A percentile compares a stretch with the other conserved stretches of the same genome.
Conservation (phyloP, 2,888 invertebrate species). For the Pammene aurita region DNA sequence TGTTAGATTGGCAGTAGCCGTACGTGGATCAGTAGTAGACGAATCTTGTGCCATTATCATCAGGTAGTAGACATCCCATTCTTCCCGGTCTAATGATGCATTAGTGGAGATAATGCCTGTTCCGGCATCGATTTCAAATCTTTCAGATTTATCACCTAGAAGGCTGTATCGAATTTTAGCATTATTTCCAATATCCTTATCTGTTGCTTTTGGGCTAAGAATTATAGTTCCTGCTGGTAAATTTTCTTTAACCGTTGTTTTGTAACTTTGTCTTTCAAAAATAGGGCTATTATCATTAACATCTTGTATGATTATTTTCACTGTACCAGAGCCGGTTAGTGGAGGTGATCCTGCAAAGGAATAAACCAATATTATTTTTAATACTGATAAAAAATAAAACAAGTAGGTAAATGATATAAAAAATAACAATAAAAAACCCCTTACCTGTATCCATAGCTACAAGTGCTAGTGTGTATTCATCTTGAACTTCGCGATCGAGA, state of each 20-base stretch:
- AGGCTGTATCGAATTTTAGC: slow-evolving; percentile 94
- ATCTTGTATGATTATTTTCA: slow-evolving; percentile 95
- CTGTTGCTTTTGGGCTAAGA: slow-evolving; percentile 89
- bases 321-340: slow-evolving; percentile 95
- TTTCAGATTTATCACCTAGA: slow-evolving; percentile 90
- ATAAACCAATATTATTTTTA: slow-evolving; percentile 32
- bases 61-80: slow-evolving; percentile 89
- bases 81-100: slow-evolving; percentile 90
- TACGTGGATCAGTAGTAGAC: slow-evolving; percentile 92
- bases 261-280: slow-evolving; percentile 92
- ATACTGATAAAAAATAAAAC: neutral
- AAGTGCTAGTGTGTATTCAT: slow-evolving; percentile 92
- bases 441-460: slow-evolving; percentile 98
- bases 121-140: slow-evolving; percentile 90
- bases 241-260: slow-evolving; percentile 92
- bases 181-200: slow-evolving; percentile 92
- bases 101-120: slow-evolving; percentile 91
- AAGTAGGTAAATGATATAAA: neutral
- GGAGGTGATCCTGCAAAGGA: slow-evolving; percentile 92
- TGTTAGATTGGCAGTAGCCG: slow-evolving; percentile 92
- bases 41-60: slow-evolving; percentile 95
- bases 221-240: slow-evolving; percentile 90
- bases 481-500: slow-evolving; percentile 92
- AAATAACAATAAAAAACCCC: slow-evolving; percentile 49
- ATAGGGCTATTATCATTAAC: slow-evolving; percentile 96